Evolutionary conservation across 2,113 vertebrate genomes (phyloP).

Genomic region (Malurus melanocephalus): DNA sequence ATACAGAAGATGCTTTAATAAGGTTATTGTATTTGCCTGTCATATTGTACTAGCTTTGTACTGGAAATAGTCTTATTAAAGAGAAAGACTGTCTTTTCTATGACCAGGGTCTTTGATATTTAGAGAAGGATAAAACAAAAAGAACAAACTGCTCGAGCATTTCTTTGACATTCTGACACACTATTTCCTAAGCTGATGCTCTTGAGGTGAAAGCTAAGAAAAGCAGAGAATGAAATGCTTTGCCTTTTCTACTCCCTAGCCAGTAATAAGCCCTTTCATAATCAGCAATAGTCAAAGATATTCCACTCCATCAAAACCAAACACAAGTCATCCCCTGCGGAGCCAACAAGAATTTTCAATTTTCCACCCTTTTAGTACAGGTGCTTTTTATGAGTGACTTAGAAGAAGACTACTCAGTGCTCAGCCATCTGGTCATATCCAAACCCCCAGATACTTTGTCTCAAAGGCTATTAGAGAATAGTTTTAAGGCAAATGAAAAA

Average conservation of each 20-base stretch:
- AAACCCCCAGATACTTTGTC: slow-evolving; percentile 25
- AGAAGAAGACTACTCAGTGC: slow-evolving; percentile 24
- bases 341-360: slow-evolving; percentile 65
- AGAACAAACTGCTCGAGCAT: slow-evolving; percentile 41
- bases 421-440: slow-evolving; percentile 41
- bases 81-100: slow-evolving; percentile 52
- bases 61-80: slow-evolving; percentile 46
- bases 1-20: slow-evolving; percentile 47
- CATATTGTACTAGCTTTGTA: slow-evolving; percentile 29
- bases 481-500: background rate
- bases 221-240: slow-evolving; percentile 27
- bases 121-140: slow-evolving; percentile 49
- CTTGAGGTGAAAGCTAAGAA: slow-evolving; percentile 34
- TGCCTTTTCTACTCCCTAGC: slow-evolving; percentile 34
- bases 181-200: slow-evolving; percentile 28
- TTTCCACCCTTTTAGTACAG: slow-evolving; percentile 58
- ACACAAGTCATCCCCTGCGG: slow-evolving; percentile 41
- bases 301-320: slow-evolving; percentile 51
- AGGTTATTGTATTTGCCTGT: slow-evolving; percentile 49
- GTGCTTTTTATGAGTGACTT: slow-evolving; percentile 44
- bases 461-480: slow-evolving; percentile 26
- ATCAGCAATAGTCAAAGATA: slow-evolving; percentile 51
- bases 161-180: slow-evolving; percentile 52
- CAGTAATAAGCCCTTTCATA: slow-evolving; percentile 53
- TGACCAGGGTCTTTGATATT: slow-evolving; percentile 38